A percentile compares a stretch with the other conserved stretches of the same genome.
Conservation (phyloP, 2,797 vertebrate species). For the Cirrhinus molitorella region DNA sequence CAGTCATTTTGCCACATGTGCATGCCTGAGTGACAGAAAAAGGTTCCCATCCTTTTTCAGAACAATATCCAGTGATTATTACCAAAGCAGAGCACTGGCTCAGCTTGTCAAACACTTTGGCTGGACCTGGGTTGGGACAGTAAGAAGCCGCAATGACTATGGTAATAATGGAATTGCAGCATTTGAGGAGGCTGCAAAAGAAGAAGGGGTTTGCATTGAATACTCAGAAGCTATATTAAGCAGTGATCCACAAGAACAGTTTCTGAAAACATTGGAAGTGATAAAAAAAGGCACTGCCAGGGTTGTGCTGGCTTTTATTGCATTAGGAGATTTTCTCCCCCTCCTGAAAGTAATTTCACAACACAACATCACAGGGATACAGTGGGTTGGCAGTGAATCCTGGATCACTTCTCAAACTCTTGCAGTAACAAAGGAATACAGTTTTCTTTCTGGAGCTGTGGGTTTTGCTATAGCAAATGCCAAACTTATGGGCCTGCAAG, state of each 20-base stretch:
- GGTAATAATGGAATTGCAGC: slow-evolving; percentile 60
- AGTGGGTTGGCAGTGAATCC: slow-evolving; percentile 68
- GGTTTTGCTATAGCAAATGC: slow-evolving; percentile 71
- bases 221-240: slow-evolving; percentile 50
- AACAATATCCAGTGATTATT: slow-evolving; percentile 55
- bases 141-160: slow-evolving; percentile 58
- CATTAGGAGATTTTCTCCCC: slow-evolving; percentile 55
- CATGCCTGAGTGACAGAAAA: slow-evolving; percentile 50
- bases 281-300: slow-evolving; percentile 7
- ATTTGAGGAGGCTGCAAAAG: slow-evolving; percentile 56
- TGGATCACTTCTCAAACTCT: slow-evolving; percentile 70
- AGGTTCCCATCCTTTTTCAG: slow-evolving; percentile 46
- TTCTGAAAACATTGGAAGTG: slow-evolving; percentile 8
- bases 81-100: slow-evolving; percentile 55
- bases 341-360: slow-evolving; percentile 67
- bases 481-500: slow-evolving; percentile 69
- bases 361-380: slow-evolving; percentile 67
- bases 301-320: slow-evolving; percentile 60
- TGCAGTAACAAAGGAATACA: slow-evolving; percentile 53
- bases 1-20: slow-evolving; percentile 54
- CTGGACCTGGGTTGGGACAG: slow-evolving; percentile 60
- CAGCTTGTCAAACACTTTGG: slow-evolving; percentile 55
- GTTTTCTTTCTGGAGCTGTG: slow-evolving; percentile 66
- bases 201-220: slow-evolving; percentile 60
- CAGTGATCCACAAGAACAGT: slow-evolving; percentile 11